Base-by-base conservation (phyloP, 2,113 vertebrate species). In the Nesogale talazaci region DNA sequence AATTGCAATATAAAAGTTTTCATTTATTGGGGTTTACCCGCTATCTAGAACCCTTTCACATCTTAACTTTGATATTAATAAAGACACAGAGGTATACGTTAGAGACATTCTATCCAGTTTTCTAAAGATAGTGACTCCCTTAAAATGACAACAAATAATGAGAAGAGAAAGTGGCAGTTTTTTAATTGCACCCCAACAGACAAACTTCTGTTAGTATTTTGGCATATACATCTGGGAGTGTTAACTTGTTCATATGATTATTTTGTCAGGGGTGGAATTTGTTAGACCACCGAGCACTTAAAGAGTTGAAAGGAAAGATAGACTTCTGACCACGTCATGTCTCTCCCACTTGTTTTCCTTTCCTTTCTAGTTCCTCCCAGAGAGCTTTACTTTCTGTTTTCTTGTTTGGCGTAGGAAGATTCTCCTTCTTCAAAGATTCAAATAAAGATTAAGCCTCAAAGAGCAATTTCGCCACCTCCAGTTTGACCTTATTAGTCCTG, bases 401-500 rank as follows among this genome's bases (percentile, higher is more conserved):
- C 81, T 67, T 25, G 2, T 84, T 72, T 91, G 78, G 6, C 38
- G 38, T 22, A 2, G 56, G 42, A 46, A 94, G 56, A 78, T 16
- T 81, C 40, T 9, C 81, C 72, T 56, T 83, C 46, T 17, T 78
- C 8, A 27, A 38, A 77, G 52, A 92, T 67, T 90, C 67, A 86
- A 6, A 72, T 76, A 36, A 80, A 88, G 65, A 67, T 88, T 23
- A 57, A 76, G 16, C 23, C 42, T 74, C 59, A 70, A 65, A 94
- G 69, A 57, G 15, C 74, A 77, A 69, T 87, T 88, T n/a, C 19
- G 19, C 83, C 42, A 29, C 77, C 90, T 76, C 86, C 1, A 1
- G 17, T 61, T 86, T 95, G 72, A 79, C 80, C 80, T 90, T 67
- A 29, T 89, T 9, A 52, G 46, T 63, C 82, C 7, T 86, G 22